Percentiles rank a stretch among this genome's conserved stretches.
Conservation (phyloP, 2,113 vertebrate genomes). For the Willisornis vidua region DNA sequence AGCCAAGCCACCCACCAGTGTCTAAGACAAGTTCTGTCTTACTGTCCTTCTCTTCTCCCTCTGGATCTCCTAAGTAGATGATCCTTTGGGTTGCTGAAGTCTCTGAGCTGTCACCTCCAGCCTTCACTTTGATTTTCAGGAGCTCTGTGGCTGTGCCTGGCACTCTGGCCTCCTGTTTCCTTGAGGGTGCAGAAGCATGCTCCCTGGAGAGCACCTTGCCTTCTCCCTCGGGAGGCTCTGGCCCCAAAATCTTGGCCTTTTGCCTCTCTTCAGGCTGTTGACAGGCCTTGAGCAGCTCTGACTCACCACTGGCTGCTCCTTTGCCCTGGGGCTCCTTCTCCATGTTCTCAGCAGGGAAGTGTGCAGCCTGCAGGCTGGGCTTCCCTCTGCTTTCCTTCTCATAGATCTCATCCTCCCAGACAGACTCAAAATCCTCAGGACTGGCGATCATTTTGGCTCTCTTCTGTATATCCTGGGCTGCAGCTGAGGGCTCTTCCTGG, state of each 20-base stretch:
- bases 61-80: constrained; percentile 68
- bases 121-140: constrained; percentile 64
- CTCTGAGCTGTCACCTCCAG: constrained; percentile 29
- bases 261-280: constrained; percentile 23
- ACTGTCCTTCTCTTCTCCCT: constrained; percentile 53
- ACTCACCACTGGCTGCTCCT: not conserved
- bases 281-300: not conserved
- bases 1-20: not conserved
- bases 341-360: not conserved
- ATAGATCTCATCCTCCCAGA: constrained; percentile 68
- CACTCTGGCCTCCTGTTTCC: constrained; percentile 54
- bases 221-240: not conserved
- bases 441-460: constrained; percentile 75
- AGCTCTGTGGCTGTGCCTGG: constrained; percentile 22
- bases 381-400: constrained; percentile 13
- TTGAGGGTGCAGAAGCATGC: not conserved
- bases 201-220: not conserved
- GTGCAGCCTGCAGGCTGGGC: not conserved
- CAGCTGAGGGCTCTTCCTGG: constrained; percentile 62
- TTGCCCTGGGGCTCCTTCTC: not conserved
- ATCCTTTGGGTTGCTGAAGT: constrained; percentile 74
- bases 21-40: not conserved
- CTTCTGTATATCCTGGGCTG: constrained; percentile 5
- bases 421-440: constrained; percentile 75
- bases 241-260: not conserved